These are phyloP conservation scores for Sarotherodon lohbergeri DNA, from an alignment of 2,113 vertebrate genomes.

Conservation along the genomic window DNA sequence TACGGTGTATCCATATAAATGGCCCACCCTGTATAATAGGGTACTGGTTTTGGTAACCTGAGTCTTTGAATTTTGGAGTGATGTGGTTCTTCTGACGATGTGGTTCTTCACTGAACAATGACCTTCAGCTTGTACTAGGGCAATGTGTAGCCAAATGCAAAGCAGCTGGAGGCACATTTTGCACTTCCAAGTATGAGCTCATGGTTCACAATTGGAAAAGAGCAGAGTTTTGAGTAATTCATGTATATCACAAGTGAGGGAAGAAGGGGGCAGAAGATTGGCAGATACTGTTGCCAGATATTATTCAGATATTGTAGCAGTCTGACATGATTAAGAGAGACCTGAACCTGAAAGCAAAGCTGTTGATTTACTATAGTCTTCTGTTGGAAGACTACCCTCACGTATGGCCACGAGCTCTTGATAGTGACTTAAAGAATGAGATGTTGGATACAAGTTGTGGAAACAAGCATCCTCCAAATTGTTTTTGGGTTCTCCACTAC, in stretches of 20 bases:
- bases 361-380: not conserved
- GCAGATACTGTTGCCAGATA: not conserved
- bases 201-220: not conserved
- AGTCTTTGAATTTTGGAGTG: not conserved
- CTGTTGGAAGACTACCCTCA: not conserved
- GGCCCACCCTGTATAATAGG: not conserved
- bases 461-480: not conserved
- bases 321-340: not conserved
- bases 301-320: not conserved
- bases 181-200: not conserved
- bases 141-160: not conserved
- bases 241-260: not conserved
- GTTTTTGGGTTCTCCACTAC: not conserved
- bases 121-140: not conserved
- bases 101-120: not conserved
- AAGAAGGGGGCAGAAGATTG: not conserved
- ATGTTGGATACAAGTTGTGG: not conserved
- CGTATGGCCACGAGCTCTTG: not conserved
- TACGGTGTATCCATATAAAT: no score
- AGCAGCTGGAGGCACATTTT: not conserved
- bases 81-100: not conserved
- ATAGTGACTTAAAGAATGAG: not conserved
- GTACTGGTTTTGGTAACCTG: accelerated
- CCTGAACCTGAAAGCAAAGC: not conserved
- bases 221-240: not conserved